Evolutionary conservation across 2,113 vertebrate genomes (phyloP).

Genomic region (Tupaia chinensis): DNA sequence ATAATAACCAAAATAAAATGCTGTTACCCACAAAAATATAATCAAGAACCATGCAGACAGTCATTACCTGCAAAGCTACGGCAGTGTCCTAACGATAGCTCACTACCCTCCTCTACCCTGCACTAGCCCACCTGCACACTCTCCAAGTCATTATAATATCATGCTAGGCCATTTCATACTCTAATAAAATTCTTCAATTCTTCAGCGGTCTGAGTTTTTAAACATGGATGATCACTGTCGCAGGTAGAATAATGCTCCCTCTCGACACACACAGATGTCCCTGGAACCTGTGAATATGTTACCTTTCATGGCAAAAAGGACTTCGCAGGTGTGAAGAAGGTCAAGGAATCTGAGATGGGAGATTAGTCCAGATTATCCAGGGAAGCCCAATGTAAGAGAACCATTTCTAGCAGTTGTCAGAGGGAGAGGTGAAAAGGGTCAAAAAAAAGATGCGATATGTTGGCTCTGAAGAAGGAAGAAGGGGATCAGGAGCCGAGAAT

Average conservation of each 20-base stretch:
- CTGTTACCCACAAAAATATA: neutral
- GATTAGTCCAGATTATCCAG: neutral
- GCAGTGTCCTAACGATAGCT: neutral
- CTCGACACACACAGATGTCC: neutral
- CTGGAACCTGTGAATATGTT: neutral
- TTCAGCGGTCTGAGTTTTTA: neutral
- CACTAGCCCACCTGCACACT: neutral
- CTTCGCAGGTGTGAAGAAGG: neutral
- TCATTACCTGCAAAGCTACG: neutral
- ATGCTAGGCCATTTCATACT: neutral
- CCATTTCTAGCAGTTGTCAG: neutral
- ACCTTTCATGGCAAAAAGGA: neutral
- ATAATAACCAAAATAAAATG: constrained; percentile 21
- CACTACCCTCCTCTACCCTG: neutral
- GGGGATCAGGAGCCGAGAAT: neutral
- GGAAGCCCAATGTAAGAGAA: neutral
- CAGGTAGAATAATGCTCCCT: neutral
- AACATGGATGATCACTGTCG: neutral
- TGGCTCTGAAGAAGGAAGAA: neutral
- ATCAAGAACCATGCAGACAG: neutral
- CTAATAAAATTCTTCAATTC: neutral
- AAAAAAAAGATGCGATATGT: neutral
- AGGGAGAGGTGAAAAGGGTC: neutral
- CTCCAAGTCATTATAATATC: neutral
- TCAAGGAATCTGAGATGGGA: neutral